A percentile compares a stretch with the other conserved stretches of the same genome.
These are phyloP conservation scores for Blera fallax DNA, from an alignment of 2,888 invertebrate species.

Conservation along the genomic window DNA sequence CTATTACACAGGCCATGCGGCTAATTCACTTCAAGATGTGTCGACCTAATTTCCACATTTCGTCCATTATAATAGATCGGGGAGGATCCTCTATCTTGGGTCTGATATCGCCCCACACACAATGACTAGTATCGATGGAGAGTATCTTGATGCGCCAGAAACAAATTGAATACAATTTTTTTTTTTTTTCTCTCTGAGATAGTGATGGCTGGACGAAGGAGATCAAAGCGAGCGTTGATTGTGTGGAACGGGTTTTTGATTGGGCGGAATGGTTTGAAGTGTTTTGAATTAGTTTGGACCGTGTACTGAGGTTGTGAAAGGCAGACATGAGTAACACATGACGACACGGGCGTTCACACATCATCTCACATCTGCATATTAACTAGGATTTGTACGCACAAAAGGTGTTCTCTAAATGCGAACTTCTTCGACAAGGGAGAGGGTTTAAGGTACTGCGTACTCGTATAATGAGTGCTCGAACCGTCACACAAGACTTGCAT, in stretches of 20 bases:
- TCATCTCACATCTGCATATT: not conserved
- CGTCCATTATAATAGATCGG: slow-evolving; percentile 59
- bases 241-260: slow-evolving; percentile 39
- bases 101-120: slow-evolving; percentile 56
- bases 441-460: too few species aligned
- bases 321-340: not conserved
- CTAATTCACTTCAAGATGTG: slow-evolving; percentile 65
- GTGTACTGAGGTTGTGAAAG: not conserved
- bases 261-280: slow-evolving; percentile 23
- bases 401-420: too few species aligned
- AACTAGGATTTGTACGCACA: too few species aligned
- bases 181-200: not conserved
- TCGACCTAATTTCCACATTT: slow-evolving; percentile 69
- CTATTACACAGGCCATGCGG: slow-evolving; percentile 46
- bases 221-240: slow-evolving; percentile 53
- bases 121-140: slow-evolving; percentile 26
- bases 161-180: slow-evolving; percentile 60
- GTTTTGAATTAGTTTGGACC: slow-evolving; percentile 17
- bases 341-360: not conserved
- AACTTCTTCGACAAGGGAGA: too few species aligned
- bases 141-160: slow-evolving; percentile 60
- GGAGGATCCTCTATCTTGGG: slow-evolving; percentile 44
- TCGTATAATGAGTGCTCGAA: too few species aligned
- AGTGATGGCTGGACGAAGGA: slow-evolving; percentile 14
- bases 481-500: too few species aligned